These are phyloP conservation scores for Ditylenchus dipsaci DNA, from an alignment of 1,140 invertebrate genomes.

Conservation along the genomic window DNA sequence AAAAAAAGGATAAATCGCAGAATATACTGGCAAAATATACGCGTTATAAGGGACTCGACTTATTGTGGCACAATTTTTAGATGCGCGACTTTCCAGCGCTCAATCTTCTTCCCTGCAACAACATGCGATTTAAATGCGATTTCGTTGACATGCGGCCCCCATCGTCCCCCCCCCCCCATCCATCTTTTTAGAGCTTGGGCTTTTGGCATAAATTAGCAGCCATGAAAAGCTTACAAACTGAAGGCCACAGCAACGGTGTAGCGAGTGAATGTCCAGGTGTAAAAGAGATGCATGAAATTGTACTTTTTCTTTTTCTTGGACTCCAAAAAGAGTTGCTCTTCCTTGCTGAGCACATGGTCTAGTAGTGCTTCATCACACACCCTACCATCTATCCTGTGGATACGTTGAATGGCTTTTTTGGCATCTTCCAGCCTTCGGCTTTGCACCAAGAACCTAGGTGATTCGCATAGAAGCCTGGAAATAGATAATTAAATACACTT, in stretches of 20 bases:
- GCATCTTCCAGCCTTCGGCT: slow-evolving; percentile 46
- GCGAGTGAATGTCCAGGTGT: slow-evolving; percentile 38
- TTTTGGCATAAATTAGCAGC: background rate
- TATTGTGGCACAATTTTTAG: too few relatives aligned
- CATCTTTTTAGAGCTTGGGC: too few relatives aligned
- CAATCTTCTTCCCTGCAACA: too few relatives aligned
- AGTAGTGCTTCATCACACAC: slow-evolving; percentile 32
- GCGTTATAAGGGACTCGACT: too few relatives aligned
- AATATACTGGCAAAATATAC: too few relatives aligned
- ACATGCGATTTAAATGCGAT: too few relatives aligned
- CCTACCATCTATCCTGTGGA: slow-evolving; percentile 36
- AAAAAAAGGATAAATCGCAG: too few relatives aligned
- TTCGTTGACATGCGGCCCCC: too few relatives aligned
- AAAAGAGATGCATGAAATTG: slow-evolving; percentile 43
- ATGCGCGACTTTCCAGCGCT: too few relatives aligned
- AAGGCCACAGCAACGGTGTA: slow-evolving; percentile 48
- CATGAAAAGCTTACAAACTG: slow-evolving; percentile 42
- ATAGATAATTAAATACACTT: slow-evolving; percentile 3
- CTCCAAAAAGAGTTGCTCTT: slow-evolving; percentile 23
- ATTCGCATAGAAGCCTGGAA: slow-evolving; percentile 48
- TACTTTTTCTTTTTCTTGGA: slow-evolving; percentile 39
- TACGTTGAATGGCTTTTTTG: slow-evolving; percentile 34
- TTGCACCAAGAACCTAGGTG: slow-evolving; percentile 50
- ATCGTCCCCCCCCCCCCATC: too few relatives aligned
- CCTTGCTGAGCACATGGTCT: slow-evolving; percentile 38